These are phyloP conservation scores for Pavo muticus DNA, from an alignment of 2,113 vertebrate species.

Conservation along the genomic window DNA sequence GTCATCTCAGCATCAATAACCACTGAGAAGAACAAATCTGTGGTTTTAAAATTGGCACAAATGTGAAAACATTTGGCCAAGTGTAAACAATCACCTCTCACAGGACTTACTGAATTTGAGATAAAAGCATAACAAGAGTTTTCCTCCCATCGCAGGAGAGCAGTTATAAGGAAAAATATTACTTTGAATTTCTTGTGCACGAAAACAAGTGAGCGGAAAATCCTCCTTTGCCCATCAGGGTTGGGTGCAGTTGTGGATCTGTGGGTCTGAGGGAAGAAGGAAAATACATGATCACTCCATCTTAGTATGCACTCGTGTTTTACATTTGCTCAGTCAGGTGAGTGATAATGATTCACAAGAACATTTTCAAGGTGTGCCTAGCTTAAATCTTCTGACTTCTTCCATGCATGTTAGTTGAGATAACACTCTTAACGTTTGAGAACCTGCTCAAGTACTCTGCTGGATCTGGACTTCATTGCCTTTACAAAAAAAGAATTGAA, in stretches of 20 bases:
- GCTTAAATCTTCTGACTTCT: background rate
- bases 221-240: background rate
- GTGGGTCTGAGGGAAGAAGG: background rate
- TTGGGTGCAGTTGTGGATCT: background rate
- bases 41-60: constrained; percentile 25
- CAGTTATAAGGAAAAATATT: background rate
- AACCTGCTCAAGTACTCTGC: background rate
- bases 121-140: constrained; percentile 5
- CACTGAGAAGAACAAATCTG: background rate
- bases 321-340: background rate
- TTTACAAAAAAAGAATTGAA: background rate
- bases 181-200: constrained; percentile 19
- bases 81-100: constrained; percentile 12
- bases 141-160: background rate
- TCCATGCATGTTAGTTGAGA: background rate
- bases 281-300: background rate
- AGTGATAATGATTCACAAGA: background rate
- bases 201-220: constrained; percentile 2
- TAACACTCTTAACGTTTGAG: background rate
- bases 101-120: constrained; percentile 8
- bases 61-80: constrained; percentile 30
- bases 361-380: background rate
- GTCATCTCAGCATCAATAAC: background rate
- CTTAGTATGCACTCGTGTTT: background rate
- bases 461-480: background rate